Evolutionary conservation across 2,888 invertebrate genomes (phyloP), one percentile per base, ranked within the genome.

Genomic region (Ganaspis brasiliensis): DNA sequence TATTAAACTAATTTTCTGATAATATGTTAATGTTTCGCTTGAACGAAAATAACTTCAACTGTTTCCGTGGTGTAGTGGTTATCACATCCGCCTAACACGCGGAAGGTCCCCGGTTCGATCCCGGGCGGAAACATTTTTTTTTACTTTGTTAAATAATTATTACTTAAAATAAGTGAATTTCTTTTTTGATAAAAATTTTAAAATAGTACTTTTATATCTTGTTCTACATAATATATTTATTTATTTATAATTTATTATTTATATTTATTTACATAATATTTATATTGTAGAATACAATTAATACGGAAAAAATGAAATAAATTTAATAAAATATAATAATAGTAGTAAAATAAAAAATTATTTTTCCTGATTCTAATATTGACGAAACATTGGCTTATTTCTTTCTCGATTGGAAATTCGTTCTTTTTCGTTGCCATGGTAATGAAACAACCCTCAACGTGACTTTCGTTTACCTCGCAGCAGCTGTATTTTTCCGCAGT

Each of bases 11-110:
- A n/a, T n/a, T n/a, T 31, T 31, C 31, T 31, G 6, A 31, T 31
- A 31, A 2, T 31, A 31, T 31, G 6, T 31, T 31, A 31, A 31
- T 6, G 9, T 19, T 8, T 16, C 0, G 52, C 16, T 52, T 52
- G 9, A 52, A 19, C 19, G 8, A 4, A 19, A 2, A 0, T 52
- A 0, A 5, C 8, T 2, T 52, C 19, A 52, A 52, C 19, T 45
- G 95, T 95, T 95, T 95, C 95, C 95, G 95, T 96, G 95, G 95
- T 96, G 96, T 96, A 96, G 96, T 95, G 96, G 96, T 96, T 96
- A 96, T 96, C 96, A 96, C 96, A 95, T 96, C 96, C 95, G 96
- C 96, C 95, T 96, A 95, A 96, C 96, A 96, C 96, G 96, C 96
- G 95, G 95, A 96, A 96, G 96, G 96, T 94, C 96, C 95, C 96